These are phyloP conservation scores for Rhizomys pruinosus DNA, from an alignment of 2,113 vertebrate species.

Conservation along the genomic window DNA sequence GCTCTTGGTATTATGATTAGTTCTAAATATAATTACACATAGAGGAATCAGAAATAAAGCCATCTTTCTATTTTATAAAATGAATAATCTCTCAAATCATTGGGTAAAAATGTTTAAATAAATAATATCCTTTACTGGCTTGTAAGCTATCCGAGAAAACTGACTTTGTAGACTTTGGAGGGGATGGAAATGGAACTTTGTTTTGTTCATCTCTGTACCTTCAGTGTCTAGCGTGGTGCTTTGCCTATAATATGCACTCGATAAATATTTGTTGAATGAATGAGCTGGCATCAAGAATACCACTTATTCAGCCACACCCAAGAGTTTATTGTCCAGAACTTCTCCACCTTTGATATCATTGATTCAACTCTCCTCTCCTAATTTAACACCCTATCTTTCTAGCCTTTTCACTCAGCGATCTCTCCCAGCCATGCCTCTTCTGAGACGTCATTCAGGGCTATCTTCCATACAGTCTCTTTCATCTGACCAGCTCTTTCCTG, in stretches of 20 bases:
- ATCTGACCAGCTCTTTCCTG: not conserved
- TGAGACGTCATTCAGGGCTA: not conserved
- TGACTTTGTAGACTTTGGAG: not conserved
- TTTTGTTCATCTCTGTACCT: conserved; percentile 55
- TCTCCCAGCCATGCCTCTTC: not conserved
- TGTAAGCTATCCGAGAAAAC: conserved; percentile 21
- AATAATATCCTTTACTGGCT: conserved; percentile 8
- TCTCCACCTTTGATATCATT: conserved; percentile 52
- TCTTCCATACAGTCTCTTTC: not conserved
- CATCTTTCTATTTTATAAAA: conserved; percentile 51
- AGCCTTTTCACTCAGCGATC: not conserved
- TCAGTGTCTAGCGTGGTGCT: conserved; percentile 20
- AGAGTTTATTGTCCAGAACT: conserved; percentile 55
- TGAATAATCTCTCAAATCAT: conserved; percentile 13
- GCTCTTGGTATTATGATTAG: conserved; percentile 27
- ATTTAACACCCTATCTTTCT: conserved; percentile 15
- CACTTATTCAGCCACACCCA: conserved; percentile 53
- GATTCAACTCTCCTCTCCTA: conserved; percentile 23
- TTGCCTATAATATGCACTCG: conserved; percentile 41
- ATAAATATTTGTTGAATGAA: conserved; percentile 69
- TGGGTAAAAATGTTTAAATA: conserved; percentile 1
- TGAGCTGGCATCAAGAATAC: conserved; percentile 63
- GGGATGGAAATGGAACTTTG: not conserved
- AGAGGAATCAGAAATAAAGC: conserved; percentile 17
- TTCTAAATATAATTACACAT: conserved; percentile 40